phyloP scores from a whole-genome alignment of 2,888 invertebrate genomes.

The Eretmocerus hayati region DNA sequence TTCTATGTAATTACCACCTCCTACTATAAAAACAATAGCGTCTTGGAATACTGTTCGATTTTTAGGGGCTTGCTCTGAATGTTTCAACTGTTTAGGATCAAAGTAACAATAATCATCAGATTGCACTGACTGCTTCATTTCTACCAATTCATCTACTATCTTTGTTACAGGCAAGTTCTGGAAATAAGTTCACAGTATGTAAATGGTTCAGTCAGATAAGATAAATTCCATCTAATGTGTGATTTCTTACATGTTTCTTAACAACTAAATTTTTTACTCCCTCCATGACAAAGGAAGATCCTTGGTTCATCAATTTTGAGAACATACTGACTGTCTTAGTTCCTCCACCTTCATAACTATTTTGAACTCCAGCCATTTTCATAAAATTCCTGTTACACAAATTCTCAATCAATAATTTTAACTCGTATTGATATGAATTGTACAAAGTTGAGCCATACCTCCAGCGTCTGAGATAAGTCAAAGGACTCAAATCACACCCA shows the following conservation, averaged over 20 bases:
- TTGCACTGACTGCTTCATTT: conserved; percentile 68
- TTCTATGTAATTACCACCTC: conserved; percentile 97
- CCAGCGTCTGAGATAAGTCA: conserved; percentile 89
- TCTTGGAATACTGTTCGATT: conserved; percentile 69
- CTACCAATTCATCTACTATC: conserved; percentile 85
- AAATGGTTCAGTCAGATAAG: not conserved
- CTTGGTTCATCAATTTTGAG: conserved; percentile 92
- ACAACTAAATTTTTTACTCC: conserved; percentile 98
- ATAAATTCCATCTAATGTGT: not conserved
- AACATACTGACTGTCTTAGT: conserved; percentile 98
- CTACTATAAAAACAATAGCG: conserved; percentile 84
- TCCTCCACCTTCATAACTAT: conserved; percentile 85
- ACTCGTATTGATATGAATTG: not conserved
- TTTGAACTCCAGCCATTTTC: conserved; percentile 65
- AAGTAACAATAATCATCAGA: conserved; percentile 86
- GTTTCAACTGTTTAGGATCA: conserved; percentile 89
- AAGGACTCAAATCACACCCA: conserved; percentile 78
- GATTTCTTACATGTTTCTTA: conserved; percentile 80
- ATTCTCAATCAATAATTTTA: not conserved
- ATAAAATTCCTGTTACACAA: conserved; percentile 59
- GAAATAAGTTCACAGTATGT: conserved; percentile 9
- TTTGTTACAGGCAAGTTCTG: conserved; percentile 91
- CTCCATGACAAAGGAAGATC: conserved; percentile 98
- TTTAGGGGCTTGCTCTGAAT: conserved; percentile 58
- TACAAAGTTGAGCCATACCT: conserved; percentile 68